Base-by-base conservation (phyloP, 37 sponge, comb jelly and placozoan species). In the Dysidea cf. avara region DNA sequence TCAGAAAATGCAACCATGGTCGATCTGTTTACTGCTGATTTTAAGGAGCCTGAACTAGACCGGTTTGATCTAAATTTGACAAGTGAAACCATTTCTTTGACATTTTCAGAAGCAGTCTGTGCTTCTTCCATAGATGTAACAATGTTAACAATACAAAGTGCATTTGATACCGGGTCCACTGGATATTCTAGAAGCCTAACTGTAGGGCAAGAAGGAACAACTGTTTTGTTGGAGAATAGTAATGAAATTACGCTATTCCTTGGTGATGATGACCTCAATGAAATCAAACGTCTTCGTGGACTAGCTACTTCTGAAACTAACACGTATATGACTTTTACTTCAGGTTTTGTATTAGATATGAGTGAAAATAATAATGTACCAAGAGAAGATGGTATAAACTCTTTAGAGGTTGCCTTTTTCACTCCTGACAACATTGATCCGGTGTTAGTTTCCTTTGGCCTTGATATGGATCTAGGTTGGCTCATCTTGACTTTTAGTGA, bases 51-150 rank as follows among this genome's bases (percentile, higher is more conserved):
- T 12, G 55, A 18, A 18, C 58, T 94, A 59, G 64, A 78, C 0
- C 59, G 88, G 22, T 94, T 87, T 83, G 86, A 85, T 40, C 69
- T 94, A 12, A 68, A 94, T 60, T 66, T 94, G 22, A 86, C 89
- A 28, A 37, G 64, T 4, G 95, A 83, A 36, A 6, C 38, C 0
- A 67, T 94, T 16, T n/a, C 40, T 11, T 52, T 94, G 40, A 87
- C 91, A 16, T 94, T 90, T 72, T 86, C 86, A 34, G 91, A 94
- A 69, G 90, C 86, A 24, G 82, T 94, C 17, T 79, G 90, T 71
- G 79, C 80, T n/a, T 71, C 81, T 17, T 74, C 82, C 2, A 37
- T 94, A 0, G 68, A 90, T 65, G 53, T 86, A 29, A 75, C 85
- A 11, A 83, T 53, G 33, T 76, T 90, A 39, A 83, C 87, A 0